phyloP scores from a whole-genome alignment of 2,888 invertebrate species.

The Noctua janthina region DNA sequence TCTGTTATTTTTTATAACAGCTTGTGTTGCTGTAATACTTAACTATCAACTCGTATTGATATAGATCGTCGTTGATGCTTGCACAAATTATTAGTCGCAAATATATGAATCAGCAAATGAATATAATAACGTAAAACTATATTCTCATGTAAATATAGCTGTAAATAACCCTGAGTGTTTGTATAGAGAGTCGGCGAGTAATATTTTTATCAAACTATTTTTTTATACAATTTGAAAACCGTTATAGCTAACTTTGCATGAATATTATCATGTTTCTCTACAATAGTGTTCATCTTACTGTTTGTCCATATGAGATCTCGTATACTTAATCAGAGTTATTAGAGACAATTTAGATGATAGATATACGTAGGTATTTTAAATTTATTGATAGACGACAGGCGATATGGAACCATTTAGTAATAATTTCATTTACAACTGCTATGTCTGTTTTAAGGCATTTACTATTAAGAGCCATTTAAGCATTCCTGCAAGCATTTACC shows the following conservation, averaged over 20 bases:
- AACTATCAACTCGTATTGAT: constrained; percentile 36
- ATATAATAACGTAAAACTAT: constrained; percentile 50
- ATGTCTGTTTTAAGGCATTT: constrained; percentile 71
- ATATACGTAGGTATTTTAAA: constrained; percentile 51
- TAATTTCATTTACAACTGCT: constrained; percentile 62
- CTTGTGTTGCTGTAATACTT: constrained; percentile 51
- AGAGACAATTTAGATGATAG: constrained; percentile 57
- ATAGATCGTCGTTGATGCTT: constrained; percentile 58
- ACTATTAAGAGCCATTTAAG: constrained; percentile 59
- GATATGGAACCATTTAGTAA: constrained; percentile 82
- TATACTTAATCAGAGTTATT: constrained; percentile 58
- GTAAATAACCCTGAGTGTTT: constrained; percentile 82
- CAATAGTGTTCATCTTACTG: constrained; percentile 60
- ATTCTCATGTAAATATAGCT: constrained; percentile 80
- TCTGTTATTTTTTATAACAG: constrained; percentile 55
- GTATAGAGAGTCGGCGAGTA: constrained; percentile 83
- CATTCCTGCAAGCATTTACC: constrained; percentile 80
- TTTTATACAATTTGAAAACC: constrained; percentile 80
- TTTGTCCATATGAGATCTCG: constrained; percentile 52
- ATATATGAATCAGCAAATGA: constrained; percentile 48
- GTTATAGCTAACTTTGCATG: constrained; percentile 66
- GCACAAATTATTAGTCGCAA: constrained; percentile 70
- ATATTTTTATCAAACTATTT: constrained; percentile 88
- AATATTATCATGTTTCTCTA: constrained; percentile 60
- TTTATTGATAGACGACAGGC: constrained; percentile 61